Conservation (phyloP, 2,113 vertebrate species). For the Sinocyclocheilus grahami region DNA sequence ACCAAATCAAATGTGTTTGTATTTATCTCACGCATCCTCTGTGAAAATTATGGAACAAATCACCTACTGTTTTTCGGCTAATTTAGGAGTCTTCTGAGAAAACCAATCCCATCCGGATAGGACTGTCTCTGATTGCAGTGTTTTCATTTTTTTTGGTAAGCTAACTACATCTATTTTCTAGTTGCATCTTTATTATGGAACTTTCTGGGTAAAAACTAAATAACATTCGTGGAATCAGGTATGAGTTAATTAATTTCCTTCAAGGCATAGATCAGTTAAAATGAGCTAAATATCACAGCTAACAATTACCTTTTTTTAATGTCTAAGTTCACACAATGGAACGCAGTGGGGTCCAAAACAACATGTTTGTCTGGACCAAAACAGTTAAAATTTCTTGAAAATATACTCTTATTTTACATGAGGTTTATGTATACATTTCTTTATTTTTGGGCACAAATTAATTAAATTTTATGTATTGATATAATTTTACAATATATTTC, state of each 20-base stretch:
- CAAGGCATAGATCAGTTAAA: background rate
- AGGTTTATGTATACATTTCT: too few relatives aligned
- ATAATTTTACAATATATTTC: background rate
- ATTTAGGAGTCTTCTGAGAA: background rate
- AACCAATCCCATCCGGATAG: background rate
- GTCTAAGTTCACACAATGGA: background rate
- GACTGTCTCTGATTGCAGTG: background rate
- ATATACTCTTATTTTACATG: too few relatives aligned
- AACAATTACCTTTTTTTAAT: background rate
- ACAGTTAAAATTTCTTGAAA: too few relatives aligned
- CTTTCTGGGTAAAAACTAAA: background rate
- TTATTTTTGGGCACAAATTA: too few relatives aligned
- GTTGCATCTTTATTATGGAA: background rate
- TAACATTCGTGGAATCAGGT: background rate
- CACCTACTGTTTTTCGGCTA: background rate
- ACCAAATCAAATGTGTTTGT: background rate
- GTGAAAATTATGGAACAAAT: background rate
- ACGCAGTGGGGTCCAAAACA: background rate
- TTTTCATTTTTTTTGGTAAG: background rate
- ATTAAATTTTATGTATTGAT: too few relatives aligned
- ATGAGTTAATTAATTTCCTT: background rate
- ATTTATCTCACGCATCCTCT: background rate
- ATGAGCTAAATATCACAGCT: background rate
- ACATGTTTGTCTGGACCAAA: background rate
- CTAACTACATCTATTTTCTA: too few relatives aligned